Conservation (phyloP, 2,888 invertebrate species). For the Anthophora plumipes region DNA sequence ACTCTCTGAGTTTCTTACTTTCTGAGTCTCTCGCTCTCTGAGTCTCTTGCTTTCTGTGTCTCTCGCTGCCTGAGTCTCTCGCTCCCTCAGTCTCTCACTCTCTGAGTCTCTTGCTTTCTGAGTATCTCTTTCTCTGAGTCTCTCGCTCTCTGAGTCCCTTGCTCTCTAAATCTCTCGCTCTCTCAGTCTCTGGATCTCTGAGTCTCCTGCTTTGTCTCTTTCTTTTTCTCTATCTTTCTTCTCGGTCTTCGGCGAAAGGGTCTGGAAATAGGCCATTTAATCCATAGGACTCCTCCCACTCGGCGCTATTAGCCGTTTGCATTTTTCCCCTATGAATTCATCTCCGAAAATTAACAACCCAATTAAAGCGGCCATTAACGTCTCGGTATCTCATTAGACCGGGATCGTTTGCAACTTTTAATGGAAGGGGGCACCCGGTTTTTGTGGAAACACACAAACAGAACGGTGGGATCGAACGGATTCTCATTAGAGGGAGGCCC, state of each 20-base stretch:
- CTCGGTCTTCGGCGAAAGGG: constrained; percentile 49
- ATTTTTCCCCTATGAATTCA: constrained; percentile 83
- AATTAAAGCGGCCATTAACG: constrained; percentile 83
- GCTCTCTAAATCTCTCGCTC: no score
- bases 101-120: no score
- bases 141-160: no score
- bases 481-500: constrained; percentile 66
- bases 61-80: no score
- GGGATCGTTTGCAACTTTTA: constrained; percentile 79
- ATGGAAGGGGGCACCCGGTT: constrained; percentile 74
- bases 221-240: not conserved
- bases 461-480: constrained; percentile 41
- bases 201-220: no score
- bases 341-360: constrained; percentile 83
- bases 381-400: constrained; percentile 81
- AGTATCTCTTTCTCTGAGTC: no score
- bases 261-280: constrained; percentile 79
- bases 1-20: no score
- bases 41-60: no score
- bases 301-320: constrained; percentile 78
- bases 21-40: no score
- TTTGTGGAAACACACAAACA: constrained; percentile 63
- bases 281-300: constrained; percentile 74
- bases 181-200: not conserved
- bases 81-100: no score